Evolutionary conservation across 2,797 vertebrate species (phyloP), one percentile per base, ranked within the genome.

Genomic region (Mionectes olivaceus): DNA sequence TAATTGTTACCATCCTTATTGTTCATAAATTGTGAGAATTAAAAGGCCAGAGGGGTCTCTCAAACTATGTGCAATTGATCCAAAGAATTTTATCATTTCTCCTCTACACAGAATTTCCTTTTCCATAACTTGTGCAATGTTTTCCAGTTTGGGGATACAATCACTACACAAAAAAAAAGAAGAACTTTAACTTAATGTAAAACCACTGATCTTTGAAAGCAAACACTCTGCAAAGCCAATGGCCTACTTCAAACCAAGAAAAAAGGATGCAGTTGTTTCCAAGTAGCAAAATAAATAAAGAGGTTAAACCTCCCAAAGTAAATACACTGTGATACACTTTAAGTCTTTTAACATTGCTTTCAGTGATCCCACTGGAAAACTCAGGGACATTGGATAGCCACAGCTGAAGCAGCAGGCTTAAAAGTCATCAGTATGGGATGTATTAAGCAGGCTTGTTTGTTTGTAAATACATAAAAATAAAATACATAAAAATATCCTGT

Each of bases 401-500:
- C 55, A 86, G 57, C 32, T 88, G 69, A 93, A 91, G 46, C 2
- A 91, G 24, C 89, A 96, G 82, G 27, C 35, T 94, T 92, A 92
- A 97, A 94, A 95, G 37, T 44, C 79, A 90, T 93, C 52, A 86
- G 25, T 30, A 49, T 1, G 1, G 7, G 17, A 81, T 79, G 47
- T 28, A 88, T 53, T 81, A 56, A 85, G 22, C 53, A 87, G 50
- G 21, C 33, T 68, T 33, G 46, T 83, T 92, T 94, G 68, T 80
- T 93, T 94, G 71, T 49, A 89, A 89, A 88, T 52, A 63, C 7
- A 64, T 53, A 67, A 79, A 91, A 94, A 95, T 90, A 94, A 94
- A 65, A 83, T 65, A 67, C 0, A 4, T 41, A 81, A 88, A 92
- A 91, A 93, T 91, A 93, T 43, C 47, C 44, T 47, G 32, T 94